Conservation (phyloP, 2,888 invertebrate genomes). For the Morpho achilles region DNA sequence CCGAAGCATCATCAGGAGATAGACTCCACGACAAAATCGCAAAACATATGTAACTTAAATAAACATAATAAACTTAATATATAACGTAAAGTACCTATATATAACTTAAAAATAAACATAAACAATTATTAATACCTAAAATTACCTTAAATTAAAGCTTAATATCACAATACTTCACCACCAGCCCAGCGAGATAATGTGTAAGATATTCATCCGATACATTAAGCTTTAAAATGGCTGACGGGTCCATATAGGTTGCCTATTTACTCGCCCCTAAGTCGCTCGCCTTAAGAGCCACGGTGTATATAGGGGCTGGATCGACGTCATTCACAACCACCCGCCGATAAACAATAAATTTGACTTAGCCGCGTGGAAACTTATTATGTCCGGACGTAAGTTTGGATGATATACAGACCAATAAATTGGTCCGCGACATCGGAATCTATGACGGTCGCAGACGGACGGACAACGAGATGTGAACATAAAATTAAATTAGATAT, state of each 20-base stretch:
- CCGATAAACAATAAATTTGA: slow-evolving; percentile 55
- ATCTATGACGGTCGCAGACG: slow-evolving; percentile 59
- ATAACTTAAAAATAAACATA: too few species aligned
- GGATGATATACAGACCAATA: slow-evolving; percentile 64
- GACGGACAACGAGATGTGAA: slow-evolving; percentile 37
- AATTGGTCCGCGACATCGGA: slow-evolving; percentile 55
- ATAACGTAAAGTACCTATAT: too few species aligned
- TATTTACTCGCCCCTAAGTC: slow-evolving; percentile 3
- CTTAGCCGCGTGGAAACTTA: slow-evolving; percentile 51
- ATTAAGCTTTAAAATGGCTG: slow-evolving; percentile 6
- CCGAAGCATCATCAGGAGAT: too few species aligned
- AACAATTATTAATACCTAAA: too few species aligned
- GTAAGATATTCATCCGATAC: slow-evolving; percentile 3
- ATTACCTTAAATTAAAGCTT: too few species aligned
- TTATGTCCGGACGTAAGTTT: slow-evolving; percentile 51
- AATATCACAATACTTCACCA: too few species aligned
- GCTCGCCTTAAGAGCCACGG: slow-evolving; percentile 2
- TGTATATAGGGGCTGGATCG: slow-evolving; percentile 13
- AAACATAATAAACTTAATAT: too few species aligned
- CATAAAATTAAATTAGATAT: slow-evolving; percentile 61
- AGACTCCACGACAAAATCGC: too few species aligned
- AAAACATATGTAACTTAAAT: too few species aligned
- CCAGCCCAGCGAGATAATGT: too few species aligned
- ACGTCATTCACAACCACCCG: slow-evolving; percentile 30
- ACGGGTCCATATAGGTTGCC: not conserved